Evolutionary conservation across 2,113 vertebrate genomes (phyloP).

Genomic region (Pseudorasbora parva): DNA sequence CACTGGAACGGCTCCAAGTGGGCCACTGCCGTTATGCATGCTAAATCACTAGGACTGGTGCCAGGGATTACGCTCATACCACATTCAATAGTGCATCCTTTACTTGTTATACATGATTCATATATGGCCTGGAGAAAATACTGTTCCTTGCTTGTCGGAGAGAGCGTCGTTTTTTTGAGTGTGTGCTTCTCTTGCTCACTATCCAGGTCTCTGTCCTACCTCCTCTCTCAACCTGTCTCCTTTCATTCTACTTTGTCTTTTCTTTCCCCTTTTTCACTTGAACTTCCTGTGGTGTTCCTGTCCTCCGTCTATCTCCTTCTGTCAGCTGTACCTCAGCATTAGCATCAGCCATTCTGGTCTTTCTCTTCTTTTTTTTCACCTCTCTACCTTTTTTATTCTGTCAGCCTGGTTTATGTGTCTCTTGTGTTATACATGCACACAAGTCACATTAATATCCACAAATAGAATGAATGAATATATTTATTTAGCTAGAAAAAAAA

Average conservation of each 20-base stretch:
- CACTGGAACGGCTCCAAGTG: conserved; percentile 61
- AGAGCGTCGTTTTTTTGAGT: background rate
- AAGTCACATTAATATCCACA: background rate
- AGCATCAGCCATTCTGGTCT: conserved; percentile 23
- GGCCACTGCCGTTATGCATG: conserved; percentile 16
- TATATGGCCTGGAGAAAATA: background rate
- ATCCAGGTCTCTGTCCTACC: background rate
- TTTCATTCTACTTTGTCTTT: conserved; percentile 3
- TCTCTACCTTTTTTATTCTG: background rate
- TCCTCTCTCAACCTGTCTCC: background rate
- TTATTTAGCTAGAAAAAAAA: background rate
- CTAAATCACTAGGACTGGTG: conserved; percentile 22
- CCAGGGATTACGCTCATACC: conserved; percentile 30
- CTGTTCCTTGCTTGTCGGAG: background rate
- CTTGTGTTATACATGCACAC: background rate
- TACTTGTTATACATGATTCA: conserved; percentile 23
- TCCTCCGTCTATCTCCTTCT: conserved; percentile 25
- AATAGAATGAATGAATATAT: background rate
- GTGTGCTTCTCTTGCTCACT: background rate
- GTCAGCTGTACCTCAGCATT: conserved; percentile 33
- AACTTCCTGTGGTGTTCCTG: conserved; percentile 12
- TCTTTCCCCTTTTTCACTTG: background rate
- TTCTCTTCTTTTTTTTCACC: background rate
- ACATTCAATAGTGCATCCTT: conserved; percentile 22
- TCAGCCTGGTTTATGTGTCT: background rate